phyloP scores from a whole-genome alignment of 2,888 invertebrate genomes.

The Clanis bilineata region DNA sequence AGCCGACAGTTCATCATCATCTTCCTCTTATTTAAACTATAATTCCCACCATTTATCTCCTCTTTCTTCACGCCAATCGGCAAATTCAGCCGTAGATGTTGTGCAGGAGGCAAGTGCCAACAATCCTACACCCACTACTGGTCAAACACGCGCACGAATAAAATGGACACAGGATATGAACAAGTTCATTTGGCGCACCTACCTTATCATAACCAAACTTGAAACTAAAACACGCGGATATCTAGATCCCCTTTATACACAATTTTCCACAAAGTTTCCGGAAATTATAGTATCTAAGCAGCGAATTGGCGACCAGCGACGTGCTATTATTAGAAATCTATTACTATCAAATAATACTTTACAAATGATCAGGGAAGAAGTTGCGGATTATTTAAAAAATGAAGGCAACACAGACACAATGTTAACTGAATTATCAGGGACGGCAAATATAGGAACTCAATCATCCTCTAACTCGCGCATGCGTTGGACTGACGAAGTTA shows the following conservation, averaged over 20 bases:
- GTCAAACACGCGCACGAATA: neutral
- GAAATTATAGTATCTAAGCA: too few species aligned
- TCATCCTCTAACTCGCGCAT: too few species aligned
- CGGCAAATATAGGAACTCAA: too few species aligned
- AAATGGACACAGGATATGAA: neutral
- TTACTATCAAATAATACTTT: neutral
- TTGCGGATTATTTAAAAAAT: neutral
- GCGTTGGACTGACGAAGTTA: too few species aligned
- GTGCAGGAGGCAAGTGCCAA: neutral
- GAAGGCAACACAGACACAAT: neutral
- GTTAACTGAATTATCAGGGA: too few species aligned
- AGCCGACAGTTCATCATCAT: neutral
- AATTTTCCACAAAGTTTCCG: neutral
- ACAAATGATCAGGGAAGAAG: neutral
- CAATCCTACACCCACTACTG: neutral
- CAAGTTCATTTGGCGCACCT: neutral
- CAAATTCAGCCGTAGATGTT: neutral
- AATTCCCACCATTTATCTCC: too few species aligned
- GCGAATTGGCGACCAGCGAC: too few species aligned
- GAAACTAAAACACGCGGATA: neutral
- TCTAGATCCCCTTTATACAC: neutral
- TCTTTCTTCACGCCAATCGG: neutral
- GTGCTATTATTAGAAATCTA: neutral
- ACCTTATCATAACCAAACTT: neutral
- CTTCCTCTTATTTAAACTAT: neutral